A percentile compares a stretch with the other conserved stretches of the same genome.
Conservation (phyloP, 2,113 vertebrate genomes). For the Corythornis vintsioides region DNA sequence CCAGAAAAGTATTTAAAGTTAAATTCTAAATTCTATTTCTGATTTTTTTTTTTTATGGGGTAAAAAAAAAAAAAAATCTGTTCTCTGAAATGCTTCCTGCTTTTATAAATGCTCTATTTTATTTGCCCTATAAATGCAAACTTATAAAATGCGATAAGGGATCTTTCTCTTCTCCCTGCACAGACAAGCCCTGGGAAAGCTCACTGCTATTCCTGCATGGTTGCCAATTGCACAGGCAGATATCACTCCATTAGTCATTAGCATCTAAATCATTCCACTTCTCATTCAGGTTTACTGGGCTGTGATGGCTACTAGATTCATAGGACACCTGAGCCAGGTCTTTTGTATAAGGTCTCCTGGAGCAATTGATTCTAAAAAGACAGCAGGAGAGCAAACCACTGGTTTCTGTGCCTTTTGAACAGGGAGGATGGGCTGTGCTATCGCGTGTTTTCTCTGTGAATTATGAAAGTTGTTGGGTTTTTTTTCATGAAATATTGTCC, state of each 20-base stretch:
- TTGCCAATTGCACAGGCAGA: constrained; percentile 48
- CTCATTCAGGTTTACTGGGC: constrained; percentile 67
- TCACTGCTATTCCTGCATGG: constrained; percentile 26
- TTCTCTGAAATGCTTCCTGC: constrained; percentile 46
- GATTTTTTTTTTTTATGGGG: constrained; percentile 23
- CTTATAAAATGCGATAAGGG: constrained; percentile 60
- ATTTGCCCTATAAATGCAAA: constrained; percentile 66
- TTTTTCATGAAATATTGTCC: neutral
- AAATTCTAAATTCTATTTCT: constrained; percentile 54
- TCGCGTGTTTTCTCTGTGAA: neutral
- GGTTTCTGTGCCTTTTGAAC: constrained; percentile 29
- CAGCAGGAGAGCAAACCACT: constrained; percentile 55
- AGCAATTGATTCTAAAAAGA: constrained; percentile 64
- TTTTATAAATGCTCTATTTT: constrained; percentile 57
- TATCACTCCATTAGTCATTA: constrained; percentile 69
- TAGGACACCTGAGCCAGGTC: constrained; percentile 69
- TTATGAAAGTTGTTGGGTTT: neutral
- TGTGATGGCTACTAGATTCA: constrained; percentile 65
- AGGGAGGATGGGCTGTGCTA: constrained; percentile 46
- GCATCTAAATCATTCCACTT: constrained; percentile 65
- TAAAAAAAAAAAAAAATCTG: neutral
- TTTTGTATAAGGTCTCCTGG: constrained; percentile 62
- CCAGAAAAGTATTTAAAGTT: constrained; percentile 58
- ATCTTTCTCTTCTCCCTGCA: constrained; percentile 43
- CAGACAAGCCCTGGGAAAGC: constrained; percentile 30